phyloP scores from a whole-genome alignment of 2,113 vertebrate genomes.

The Austrofundulus limnaeus region DNA sequence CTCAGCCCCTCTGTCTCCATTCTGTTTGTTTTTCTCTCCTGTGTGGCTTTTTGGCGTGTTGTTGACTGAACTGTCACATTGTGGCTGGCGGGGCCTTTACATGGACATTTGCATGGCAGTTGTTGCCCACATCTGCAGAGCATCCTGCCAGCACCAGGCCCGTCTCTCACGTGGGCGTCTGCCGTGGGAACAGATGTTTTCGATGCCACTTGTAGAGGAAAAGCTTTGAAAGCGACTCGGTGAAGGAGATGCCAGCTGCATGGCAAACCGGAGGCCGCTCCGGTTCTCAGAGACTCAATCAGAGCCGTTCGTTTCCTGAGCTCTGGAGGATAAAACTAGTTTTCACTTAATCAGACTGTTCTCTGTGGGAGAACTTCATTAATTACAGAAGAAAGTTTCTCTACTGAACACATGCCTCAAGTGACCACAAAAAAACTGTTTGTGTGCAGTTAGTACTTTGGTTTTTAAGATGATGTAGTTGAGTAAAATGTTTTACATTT shows the following conservation, averaged over 20 bases:
- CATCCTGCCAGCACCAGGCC: conserved; percentile 41
- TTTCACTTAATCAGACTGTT: conserved; percentile 69
- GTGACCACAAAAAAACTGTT: conserved; percentile 17
- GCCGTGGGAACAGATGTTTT: conserved; percentile 73
- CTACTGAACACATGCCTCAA: conserved; percentile 50
- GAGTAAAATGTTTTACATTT: too few relatives aligned
- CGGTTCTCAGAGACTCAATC: conserved; percentile 54
- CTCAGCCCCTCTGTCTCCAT: not conserved
- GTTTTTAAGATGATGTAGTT: conserved; percentile 13
- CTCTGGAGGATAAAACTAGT: conserved; percentile 58
- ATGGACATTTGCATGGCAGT: conserved; percentile 59
- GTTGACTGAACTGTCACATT: conserved; percentile 51
- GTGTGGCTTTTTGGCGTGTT: conserved; percentile 32
- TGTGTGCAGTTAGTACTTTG: conserved; percentile 22
- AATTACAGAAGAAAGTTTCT: conserved; percentile 66
- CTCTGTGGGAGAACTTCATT: conserved; percentile 63
- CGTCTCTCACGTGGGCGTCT: conserved; percentile 59
- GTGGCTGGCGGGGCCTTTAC: conserved; percentile 56
- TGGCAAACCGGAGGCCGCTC: conserved; percentile 50
- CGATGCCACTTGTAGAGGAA: conserved; percentile 66
- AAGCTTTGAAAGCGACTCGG: conserved; percentile 71
- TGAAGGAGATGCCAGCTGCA: conserved; percentile 68
- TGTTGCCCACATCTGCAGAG: conserved; percentile 60
- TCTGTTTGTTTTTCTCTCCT: not conserved
- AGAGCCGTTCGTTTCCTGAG: conserved; percentile 34